Evolutionary conservation across 2,113 vertebrate species (phyloP), one percentile per base, ranked within the genome.

Genomic region (Pelvicachromis taeniatus): DNA sequence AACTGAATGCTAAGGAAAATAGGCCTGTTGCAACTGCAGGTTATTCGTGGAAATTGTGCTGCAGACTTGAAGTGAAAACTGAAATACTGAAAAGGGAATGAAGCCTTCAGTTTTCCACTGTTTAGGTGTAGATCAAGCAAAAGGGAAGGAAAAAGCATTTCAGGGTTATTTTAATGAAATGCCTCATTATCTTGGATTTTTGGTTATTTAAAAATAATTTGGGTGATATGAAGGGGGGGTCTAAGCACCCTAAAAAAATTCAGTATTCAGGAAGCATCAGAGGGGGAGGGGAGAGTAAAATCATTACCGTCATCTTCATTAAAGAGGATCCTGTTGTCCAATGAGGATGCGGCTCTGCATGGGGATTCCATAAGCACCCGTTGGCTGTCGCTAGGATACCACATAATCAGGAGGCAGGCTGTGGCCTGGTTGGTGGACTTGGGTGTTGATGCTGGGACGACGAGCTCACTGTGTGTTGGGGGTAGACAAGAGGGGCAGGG

Each of bases 361-460:
- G 82, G 92, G 93, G 92, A 95, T 95, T 95, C 93, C 93, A 70
- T 77, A 90, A 93, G 91, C 93, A 80, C 90, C 94, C 80, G 91
- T 96, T 96, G 96, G 96, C 94, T 96, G 95, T 96, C 91, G 95
- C 96, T 96, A 96, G 94, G 95, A 94, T 94, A 96, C 95, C 94
- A 95, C 92, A 95, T 96, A 95, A 95, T 96, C 92, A 95, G 94
- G 95, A 95, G 95, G 94, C 93, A 90, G 94, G 89, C 92, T 80
- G 90, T 33, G 92, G 92, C 92, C 91, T 93, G 93, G 92, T 95
- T 92, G 95, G 89, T 89, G 91, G 94, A 91, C 82, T 77, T 65
- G 82, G 86, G 88, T 93, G 93, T 94, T 88, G 94, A 93, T 93
- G 91, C 89, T 89, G 89, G 91, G 89, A 92, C 85, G 89, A 85